Conservation (phyloP, 2,888 invertebrate species). For the Plebejus argus region DNA sequence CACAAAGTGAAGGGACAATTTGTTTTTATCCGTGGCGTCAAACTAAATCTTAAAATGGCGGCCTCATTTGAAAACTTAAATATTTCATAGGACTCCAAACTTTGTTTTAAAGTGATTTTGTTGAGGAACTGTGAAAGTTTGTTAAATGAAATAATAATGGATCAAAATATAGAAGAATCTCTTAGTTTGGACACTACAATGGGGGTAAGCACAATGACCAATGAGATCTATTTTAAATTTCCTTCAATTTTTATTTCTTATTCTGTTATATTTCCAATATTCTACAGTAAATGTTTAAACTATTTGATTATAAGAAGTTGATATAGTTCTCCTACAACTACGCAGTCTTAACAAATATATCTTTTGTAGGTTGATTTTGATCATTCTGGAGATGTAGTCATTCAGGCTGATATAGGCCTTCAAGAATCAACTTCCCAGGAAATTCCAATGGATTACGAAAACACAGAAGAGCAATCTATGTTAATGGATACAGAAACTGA, state of each 20-base stretch:
- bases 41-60: constrained; percentile 72
- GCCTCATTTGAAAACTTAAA: constrained; percentile 74
- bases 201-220: constrained; percentile 57
- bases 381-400: constrained; percentile 57
- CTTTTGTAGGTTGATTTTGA: constrained; percentile 67
- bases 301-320: not conserved
- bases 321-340: not conserved
- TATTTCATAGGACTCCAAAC: constrained; percentile 42
- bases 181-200: constrained; percentile 67
- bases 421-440: constrained; percentile 49
- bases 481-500: constrained; percentile 70
- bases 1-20: constrained; percentile 50
- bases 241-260: not conserved
- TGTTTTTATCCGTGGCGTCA: constrained; percentile 79
- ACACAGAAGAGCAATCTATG: constrained; percentile 63
- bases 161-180: constrained; percentile 69
- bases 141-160: constrained; percentile 54
- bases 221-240: not conserved
- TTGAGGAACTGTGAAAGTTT: not conserved
- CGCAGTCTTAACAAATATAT: not conserved
- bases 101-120: not conserved
- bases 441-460: constrained; percentile 69
- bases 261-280: not conserved
- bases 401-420: constrained; percentile 61
- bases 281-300: too few species aligned